Evolutionary conservation across 2,888 invertebrate species (phyloP).

Genomic region (Invenusta paracnida): DNA sequence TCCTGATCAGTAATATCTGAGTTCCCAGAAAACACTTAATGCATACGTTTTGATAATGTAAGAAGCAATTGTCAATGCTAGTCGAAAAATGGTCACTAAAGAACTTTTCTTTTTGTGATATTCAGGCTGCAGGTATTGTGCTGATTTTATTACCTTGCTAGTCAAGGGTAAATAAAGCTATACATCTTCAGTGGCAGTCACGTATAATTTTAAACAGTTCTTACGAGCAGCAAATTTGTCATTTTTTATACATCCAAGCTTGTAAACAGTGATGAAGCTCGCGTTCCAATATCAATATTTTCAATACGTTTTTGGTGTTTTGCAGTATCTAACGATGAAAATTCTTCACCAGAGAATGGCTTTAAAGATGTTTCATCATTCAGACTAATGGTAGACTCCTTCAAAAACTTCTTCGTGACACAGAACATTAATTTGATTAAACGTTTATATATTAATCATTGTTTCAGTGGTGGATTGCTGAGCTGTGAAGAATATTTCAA

Average conservation of each 20-base stretch:
- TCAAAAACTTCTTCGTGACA: neutral
- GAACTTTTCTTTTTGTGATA: too few relatives aligned
- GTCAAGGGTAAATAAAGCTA: neutral
- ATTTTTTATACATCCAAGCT: neutral
- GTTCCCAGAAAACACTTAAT: neutral
- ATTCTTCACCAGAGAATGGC: too few relatives aligned
- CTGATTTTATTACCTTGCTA: neutral
- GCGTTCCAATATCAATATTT: neutral
- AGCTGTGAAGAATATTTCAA: neutral
- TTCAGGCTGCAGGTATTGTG: neutral
- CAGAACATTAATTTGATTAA: neutral
- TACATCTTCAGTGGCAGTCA: neutral
- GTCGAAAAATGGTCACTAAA: too few relatives aligned
- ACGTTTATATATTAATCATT: neutral
- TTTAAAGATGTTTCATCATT: too few relatives aligned
- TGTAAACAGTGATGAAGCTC: neutral
- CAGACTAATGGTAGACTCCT: too few relatives aligned
- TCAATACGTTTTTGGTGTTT: neutral
- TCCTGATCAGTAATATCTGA: neutral
- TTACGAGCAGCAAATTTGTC: neutral
- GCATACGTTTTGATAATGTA: neutral
- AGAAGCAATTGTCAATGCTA: neutral
- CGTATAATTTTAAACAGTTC: neutral
- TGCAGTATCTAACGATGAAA: too few relatives aligned
- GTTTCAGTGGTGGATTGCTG: neutral